phyloP scores from a whole-genome alignment of 2,888 invertebrate species.

The Eupeodes latifasciatus region DNA sequence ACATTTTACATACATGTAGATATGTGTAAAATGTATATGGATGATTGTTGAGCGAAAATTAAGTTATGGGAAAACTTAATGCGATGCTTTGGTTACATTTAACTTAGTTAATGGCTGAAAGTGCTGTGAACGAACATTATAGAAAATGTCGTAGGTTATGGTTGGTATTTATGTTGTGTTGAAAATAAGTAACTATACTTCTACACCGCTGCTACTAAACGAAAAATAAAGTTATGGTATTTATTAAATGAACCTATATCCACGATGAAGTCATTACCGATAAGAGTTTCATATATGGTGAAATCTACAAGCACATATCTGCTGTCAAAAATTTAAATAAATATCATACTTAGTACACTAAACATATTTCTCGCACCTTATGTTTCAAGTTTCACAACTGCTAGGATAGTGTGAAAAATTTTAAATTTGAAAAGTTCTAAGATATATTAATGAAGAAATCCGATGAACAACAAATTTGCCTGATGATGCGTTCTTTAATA shows the following conservation, averaged over 20 bases:
- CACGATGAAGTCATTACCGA: not conserved
- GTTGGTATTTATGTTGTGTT: not conserved
- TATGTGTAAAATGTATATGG: not conserved
- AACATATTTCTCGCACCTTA: too few species aligned
- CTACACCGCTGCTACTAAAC: not conserved
- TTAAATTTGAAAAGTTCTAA: too few species aligned
- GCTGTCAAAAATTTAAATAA: too few species aligned
- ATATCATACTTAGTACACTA: too few species aligned
- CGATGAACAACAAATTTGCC: too few species aligned
- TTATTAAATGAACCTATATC: not conserved
- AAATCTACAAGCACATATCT: too few species aligned
- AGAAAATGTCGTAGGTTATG: not conserved
- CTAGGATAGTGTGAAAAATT: too few species aligned
- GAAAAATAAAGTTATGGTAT: not conserved
- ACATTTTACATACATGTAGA: not conserved
- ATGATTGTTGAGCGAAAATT: constrained; percentile 50
- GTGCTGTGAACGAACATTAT: constrained; percentile 1
- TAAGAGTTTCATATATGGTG: too few species aligned
- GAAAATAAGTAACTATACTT: not conserved
- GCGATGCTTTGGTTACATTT: constrained; percentile 67
- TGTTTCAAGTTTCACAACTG: too few species aligned
- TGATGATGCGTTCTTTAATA: too few species aligned
- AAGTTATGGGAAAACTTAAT: constrained; percentile 65
- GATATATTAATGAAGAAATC: too few species aligned
- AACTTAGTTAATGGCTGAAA: constrained; percentile 57